phyloP scores from a whole-genome alignment of 2,797 vertebrate genomes.

The Austrolebias charrua region DNA sequence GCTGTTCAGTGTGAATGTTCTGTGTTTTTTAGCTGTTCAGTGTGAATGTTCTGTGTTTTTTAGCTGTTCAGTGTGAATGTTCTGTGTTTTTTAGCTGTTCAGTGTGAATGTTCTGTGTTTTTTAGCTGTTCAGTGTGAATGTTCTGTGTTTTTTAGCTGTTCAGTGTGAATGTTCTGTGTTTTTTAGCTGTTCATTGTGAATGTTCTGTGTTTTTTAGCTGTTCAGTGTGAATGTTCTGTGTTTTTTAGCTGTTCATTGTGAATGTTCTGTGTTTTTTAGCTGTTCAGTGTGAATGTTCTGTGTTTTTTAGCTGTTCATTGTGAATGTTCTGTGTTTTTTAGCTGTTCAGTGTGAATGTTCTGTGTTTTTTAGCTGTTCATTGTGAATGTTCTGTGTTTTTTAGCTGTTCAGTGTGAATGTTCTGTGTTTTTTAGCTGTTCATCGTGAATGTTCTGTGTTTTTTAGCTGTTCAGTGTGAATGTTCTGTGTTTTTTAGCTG shows the following conservation, averaged over 20 bases:
- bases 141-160: conserved; percentile 1
- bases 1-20: background rate
- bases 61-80: background rate
- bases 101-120: background rate
- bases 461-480: background rate
- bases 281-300: background rate
- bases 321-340: conserved; percentile 6
- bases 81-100: background rate
- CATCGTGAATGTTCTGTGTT: background rate
- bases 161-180: background rate
- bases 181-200: background rate
- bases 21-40: background rate
- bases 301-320: background rate
- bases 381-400: conserved; percentile 3
- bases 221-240: background rate
- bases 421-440: background rate
- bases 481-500: conserved; percentile 3
- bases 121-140: background rate
- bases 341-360: background rate
- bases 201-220: conserved; percentile 5
- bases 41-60: conserved; percentile 3
- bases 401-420: background rate
- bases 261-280: conserved; percentile 7
- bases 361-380: background rate
- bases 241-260: background rate